Percentiles rank a stretch among this genome's conserved stretches.
Conservation (phyloP, 2,888 invertebrate species). For the Smittia sp. region DNA sequence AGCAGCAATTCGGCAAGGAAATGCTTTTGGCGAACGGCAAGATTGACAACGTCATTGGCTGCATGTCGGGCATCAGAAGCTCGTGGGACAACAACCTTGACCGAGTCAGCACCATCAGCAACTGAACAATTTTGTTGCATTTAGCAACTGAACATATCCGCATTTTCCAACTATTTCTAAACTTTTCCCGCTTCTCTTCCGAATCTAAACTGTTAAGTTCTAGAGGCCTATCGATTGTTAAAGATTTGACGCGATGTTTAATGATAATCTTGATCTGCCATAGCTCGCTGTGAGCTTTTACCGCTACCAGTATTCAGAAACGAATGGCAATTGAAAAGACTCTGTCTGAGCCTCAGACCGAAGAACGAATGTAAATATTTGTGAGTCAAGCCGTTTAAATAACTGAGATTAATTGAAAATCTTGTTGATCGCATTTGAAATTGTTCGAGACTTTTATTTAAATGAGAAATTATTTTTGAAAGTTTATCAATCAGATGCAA, state of each 20-base stretch:
- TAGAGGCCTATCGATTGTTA: no score
- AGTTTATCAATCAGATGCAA: no score
- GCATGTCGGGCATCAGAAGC: neutral
- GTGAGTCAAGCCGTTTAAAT: neutral
- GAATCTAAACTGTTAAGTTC: neutral
- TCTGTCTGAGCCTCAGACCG: neutral
- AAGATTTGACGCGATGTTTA: no score
- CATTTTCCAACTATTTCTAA: neutral
- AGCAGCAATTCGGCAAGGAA: conserved; percentile 14
- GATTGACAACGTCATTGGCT: conserved; percentile 16
- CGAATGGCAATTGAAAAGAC: no score
- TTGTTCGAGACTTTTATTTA: no score
- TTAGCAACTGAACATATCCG: conserved; percentile 43
- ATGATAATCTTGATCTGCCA: no score
- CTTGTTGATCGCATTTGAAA: no score
- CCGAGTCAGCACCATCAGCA: conserved; percentile 45
- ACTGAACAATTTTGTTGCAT: conserved; percentile 42
- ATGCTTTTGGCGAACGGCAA: conserved; percentile 8
- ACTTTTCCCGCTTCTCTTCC: neutral
- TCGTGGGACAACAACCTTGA: conserved; percentile 43
- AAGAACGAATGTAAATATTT: neutral
- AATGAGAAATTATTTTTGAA: no score
- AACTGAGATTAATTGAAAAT: neutral
- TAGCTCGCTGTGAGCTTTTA: neutral
- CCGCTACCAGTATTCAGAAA: conserved; percentile 6